A percentile compares a stretch with the other conserved stretches of the same genome.
These are phyloP conservation scores for Chorisops tibialis DNA, from an alignment of 2,888 invertebrate genomes.

Conservation along the genomic window DNA sequence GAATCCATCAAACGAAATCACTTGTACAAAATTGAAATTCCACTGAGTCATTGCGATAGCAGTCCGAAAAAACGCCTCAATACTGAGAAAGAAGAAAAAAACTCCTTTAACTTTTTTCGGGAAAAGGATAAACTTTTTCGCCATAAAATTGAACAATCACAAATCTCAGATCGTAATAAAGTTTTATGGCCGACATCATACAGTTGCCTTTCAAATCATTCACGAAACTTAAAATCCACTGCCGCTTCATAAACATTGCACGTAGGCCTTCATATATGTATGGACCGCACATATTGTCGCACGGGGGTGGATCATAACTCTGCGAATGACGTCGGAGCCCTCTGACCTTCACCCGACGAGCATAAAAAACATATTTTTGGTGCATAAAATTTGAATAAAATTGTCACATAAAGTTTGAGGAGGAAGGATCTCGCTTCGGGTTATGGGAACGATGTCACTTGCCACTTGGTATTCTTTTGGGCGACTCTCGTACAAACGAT, in stretches of 20 bases:
- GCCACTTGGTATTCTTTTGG: slow-evolving; percentile 13
- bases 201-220: slow-evolving; percentile 9
- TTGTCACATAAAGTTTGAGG: slow-evolving; percentile 7
- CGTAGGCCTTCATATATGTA: slow-evolving; percentile 20
- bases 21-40: too few species aligned
- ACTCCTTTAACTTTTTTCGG: background rate
- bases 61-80: too few species aligned
- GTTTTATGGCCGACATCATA: slow-evolving; percentile 15
- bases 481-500: too few species aligned
- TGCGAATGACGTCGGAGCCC: background rate
- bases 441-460: background rate
- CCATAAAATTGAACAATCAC: slow-evolving; percentile 7
- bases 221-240: background rate
- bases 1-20: too few species aligned
- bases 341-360: background rate
- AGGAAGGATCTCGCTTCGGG: background rate
- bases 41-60: too few species aligned
- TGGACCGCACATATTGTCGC: slow-evolving; percentile 19
- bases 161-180: slow-evolving; percentile 24
- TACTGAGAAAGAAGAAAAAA: too few species aligned
- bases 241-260: slow-evolving; percentile 19
- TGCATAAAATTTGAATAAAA: slow-evolving; percentile 25
- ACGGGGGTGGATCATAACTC: slow-evolving; percentile 16
- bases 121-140: background rate
- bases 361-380: slow-evolving; percentile 24